phyloP scores from a whole-genome alignment of 2,797 vertebrate genomes.

The Hydrolagus colliei region DNA sequence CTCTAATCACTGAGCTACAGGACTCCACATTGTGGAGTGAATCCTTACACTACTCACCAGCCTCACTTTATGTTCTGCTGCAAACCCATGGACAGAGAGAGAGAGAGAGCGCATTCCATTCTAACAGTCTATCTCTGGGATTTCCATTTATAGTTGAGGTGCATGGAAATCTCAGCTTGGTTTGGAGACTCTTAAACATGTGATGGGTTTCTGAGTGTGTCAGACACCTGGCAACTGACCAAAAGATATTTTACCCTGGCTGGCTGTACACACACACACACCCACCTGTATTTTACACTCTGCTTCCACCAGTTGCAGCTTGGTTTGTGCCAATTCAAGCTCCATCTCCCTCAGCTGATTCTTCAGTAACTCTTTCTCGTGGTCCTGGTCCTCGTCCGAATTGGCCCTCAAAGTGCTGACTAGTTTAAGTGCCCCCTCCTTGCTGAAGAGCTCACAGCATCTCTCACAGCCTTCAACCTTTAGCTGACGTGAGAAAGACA shows the following conservation, averaged over 20 bases:
- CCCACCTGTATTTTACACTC: conserved; percentile 97
- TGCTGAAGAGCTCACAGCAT: conserved; percentile 87
- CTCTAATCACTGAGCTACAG: no score
- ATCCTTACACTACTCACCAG: no score
- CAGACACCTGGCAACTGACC: no score
- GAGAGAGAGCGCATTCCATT: no score
- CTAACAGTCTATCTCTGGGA: no score
- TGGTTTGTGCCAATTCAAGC: conserved; percentile 93
- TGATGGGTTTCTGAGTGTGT: no score
- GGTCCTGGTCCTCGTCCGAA: conserved; percentile 72
- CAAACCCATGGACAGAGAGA: no score
- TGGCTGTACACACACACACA: not conserved
- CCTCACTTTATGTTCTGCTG: no score
- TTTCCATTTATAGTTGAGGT: no score
- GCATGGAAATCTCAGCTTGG: not conserved
- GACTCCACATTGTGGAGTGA: no score
- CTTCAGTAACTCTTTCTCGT: conserved; percentile 87
- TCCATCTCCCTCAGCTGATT: conserved; percentile 97
- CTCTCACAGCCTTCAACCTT: conserved; percentile 92
- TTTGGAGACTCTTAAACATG: conserved; percentile 27
- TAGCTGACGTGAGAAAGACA: conserved; percentile 56
- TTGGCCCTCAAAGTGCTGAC: conserved; percentile 55
- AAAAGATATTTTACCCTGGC: not conserved
- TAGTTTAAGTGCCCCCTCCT: conserved; percentile 78
- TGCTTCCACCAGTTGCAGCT: conserved; percentile 92